Percentiles rank a stretch among this genome's conserved stretches.
Evolutionary conservation across 2,888 invertebrate genomes (phyloP).

Genomic region (Acleris sparsana): DNA sequence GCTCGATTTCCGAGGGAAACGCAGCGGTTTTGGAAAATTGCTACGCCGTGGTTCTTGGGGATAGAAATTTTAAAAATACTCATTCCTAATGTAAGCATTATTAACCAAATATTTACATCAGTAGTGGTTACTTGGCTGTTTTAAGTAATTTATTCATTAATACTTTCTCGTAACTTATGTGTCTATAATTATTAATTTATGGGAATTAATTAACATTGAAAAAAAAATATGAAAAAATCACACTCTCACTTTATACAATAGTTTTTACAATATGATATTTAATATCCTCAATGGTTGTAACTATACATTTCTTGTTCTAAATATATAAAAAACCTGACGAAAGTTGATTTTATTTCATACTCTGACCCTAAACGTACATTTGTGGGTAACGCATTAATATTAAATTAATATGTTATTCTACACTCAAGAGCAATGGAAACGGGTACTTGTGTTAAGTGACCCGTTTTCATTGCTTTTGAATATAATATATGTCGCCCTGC

Average conservation of each 20-base stretch:
- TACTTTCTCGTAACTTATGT: slow-evolving; percentile 83
- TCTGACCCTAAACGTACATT: slow-evolving; percentile 13
- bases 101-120: slow-evolving; percentile 80
- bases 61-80: slow-evolving; percentile 76
- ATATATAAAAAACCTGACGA: slow-evolving; percentile 80
- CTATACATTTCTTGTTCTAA: slow-evolving; percentile 85
- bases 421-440: too few relatives aligned
- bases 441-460: too few relatives aligned
- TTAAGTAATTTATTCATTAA: slow-evolving; percentile 79
- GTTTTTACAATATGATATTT: slow-evolving; percentile 84
- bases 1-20: slow-evolving; percentile 34
- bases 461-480: too few relatives aligned
- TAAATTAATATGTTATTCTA: too few relatives aligned
- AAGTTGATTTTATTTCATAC: slow-evolving; percentile 53
- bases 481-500: too few relatives aligned
- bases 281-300: slow-evolving; percentile 85
- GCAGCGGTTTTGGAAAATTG: slow-evolving; percentile 60
- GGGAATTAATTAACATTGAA: slow-evolving; percentile 79
- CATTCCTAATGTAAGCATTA: slow-evolving; percentile 80
- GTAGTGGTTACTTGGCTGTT: slow-evolving; percentile 82
- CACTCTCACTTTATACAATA: slow-evolving; percentile 84
- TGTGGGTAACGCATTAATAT: too few relatives aligned
- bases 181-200: slow-evolving; percentile 83
- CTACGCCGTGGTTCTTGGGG: slow-evolving; percentile 62
- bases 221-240: slow-evolving; percentile 77